A percentile compares a stretch with the other conserved stretches of the same genome.
Conservation (phyloP, 2,888 invertebrate species). For the Trichopoda pennipes region DNA sequence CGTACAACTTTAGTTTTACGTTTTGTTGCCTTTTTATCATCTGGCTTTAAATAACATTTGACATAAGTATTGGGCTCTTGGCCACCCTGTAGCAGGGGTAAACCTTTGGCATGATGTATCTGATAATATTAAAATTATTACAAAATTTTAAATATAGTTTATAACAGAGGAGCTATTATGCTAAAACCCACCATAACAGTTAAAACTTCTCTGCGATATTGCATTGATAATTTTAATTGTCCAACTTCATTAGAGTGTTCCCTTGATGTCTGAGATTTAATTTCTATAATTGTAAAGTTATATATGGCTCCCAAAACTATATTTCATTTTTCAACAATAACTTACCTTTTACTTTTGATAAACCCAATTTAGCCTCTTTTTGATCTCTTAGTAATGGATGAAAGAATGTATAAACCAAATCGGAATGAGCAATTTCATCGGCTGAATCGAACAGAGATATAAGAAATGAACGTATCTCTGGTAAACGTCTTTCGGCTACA, state of each 20-base stretch:
- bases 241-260: conserved; percentile 83
- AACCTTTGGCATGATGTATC: conserved; percentile 92
- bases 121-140: conserved; percentile 61
- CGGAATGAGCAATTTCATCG: conserved; percentile 96
- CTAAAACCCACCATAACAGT: conserved; percentile 86
- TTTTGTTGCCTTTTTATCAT: conserved; percentile 95
- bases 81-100: conserved; percentile 89
- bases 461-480: conserved; percentile 94
- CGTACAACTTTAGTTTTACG: conserved; percentile 96
- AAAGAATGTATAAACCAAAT: conserved; percentile 99
- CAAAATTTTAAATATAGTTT: background rate
- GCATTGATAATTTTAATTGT: conserved; percentile 89
- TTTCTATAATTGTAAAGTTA: conserved; percentile 71
- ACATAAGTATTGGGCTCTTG: conserved; percentile 94
- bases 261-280: conserved; percentile 76
- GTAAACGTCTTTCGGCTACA: conserved; percentile 95
- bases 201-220: conserved; percentile 88
- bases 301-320: background rate
- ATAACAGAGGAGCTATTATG: background rate
- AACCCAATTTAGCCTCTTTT: conserved; percentile 91
- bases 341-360: conserved; percentile 88
- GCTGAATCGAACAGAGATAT: conserved; percentile 92
- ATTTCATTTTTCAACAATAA: background rate
- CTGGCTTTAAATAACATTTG: conserved; percentile 95
- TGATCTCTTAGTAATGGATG: conserved; percentile 97